Percentiles rank a stretch among this genome's conserved stretches.
These are phyloP conservation scores for Pectinophora gossypiella DNA, from an alignment of 1,140 invertebrate genomes.

Conservation along the genomic window DNA sequence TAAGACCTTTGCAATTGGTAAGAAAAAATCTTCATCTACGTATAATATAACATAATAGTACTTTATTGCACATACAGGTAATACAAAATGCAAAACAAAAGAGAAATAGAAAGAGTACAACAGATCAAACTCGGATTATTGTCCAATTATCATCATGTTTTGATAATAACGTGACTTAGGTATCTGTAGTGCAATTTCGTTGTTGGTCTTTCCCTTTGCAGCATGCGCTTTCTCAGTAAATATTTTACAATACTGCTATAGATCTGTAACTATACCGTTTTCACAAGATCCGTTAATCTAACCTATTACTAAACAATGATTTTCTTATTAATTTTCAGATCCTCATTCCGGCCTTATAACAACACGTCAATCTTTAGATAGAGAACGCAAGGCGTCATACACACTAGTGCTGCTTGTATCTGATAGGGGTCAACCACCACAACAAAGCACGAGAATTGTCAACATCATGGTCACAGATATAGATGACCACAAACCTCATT, in stretches of 20 bases:
- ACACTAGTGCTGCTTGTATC: constrained; percentile 85
- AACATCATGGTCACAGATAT: constrained; percentile 83
- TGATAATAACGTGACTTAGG: background rate
- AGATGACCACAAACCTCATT: constrained; percentile 87
- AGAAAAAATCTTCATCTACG: constrained; percentile 18
- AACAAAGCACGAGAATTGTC: constrained; percentile 83
- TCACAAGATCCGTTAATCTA: too few relatives aligned
- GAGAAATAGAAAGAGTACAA: too few relatives aligned
- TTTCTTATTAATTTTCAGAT: too few relatives aligned
- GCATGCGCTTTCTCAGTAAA: too few relatives aligned
- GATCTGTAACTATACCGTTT: too few relatives aligned
- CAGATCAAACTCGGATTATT: background rate
- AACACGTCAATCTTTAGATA: constrained; percentile 80
- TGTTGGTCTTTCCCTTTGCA: too few relatives aligned
- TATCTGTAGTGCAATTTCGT: too few relatives aligned
- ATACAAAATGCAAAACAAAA: too few relatives aligned
- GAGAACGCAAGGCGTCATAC: constrained; percentile 83
- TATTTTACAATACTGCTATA: too few relatives aligned
- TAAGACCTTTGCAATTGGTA: constrained; percentile 80
- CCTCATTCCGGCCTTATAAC: constrained; percentile 84
- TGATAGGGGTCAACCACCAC: constrained; percentile 85
- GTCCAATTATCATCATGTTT: background rate
- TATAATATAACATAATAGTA: too few relatives aligned
- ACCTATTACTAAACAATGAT: background rate
- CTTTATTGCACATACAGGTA: too few relatives aligned